phyloP scores from a whole-genome alignment of 30 jellyfish, hydroid and myxozoan species.

The Turritopsis rubra region DNA sequence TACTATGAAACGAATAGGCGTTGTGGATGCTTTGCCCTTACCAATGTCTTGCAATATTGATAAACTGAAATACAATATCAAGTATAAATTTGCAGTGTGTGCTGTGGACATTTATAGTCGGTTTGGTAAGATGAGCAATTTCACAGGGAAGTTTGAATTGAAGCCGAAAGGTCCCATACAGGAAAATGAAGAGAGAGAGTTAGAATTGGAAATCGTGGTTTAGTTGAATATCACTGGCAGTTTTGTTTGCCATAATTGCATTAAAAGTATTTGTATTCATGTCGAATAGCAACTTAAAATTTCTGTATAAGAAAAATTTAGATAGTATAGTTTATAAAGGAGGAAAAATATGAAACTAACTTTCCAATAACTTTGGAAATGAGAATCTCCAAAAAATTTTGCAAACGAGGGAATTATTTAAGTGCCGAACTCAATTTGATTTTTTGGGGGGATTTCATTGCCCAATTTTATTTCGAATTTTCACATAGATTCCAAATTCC shows the following conservation, averaged over 20 bases:
- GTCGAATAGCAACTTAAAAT: background rate
- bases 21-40: conserved; percentile 37
- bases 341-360: background rate
- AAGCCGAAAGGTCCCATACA: conserved; percentile 17
- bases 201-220: conserved; percentile 6
- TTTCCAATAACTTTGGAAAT: too few species aligned
- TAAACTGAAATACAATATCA: conserved; percentile 22
- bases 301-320: background rate
- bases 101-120: conserved; percentile 44
- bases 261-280: background rate
- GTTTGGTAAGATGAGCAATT: conserved; percentile 37
- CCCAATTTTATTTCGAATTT: background rate
- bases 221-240: too few species aligned
- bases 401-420: too few species aligned
- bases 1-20: conserved; percentile 40
- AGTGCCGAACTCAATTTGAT: too few species aligned
- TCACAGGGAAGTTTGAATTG: conserved; percentile 37
- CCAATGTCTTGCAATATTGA: conserved; percentile 46
- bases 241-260: too few species aligned
- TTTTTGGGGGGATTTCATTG: too few species aligned
- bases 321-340: background rate
- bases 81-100: conserved; percentile 39
- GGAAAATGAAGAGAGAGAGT: background rate
- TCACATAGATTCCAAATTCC: background rate
- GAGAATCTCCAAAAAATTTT: background rate